Base-by-base conservation (phyloP, 2,888 invertebrate genomes). In the Aphelenchoides bicaudatus region DNA sequence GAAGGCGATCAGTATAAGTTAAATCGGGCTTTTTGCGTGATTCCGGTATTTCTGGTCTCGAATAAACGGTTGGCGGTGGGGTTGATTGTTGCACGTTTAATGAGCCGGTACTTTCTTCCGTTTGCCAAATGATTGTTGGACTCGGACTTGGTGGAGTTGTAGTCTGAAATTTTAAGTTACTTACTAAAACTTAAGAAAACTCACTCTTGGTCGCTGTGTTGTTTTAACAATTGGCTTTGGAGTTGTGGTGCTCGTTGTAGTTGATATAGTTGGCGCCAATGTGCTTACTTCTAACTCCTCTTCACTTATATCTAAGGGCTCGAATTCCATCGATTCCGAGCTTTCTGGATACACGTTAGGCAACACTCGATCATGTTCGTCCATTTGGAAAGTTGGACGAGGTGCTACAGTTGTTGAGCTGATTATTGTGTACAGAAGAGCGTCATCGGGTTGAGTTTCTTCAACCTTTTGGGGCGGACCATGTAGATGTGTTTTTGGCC, bases 241-340 rank as follows among this genome's bases (percentile, higher is more conserved):
- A 43, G 2, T 43, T n/a, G 43, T 43, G 43, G 56, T 55, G 23
- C 13, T 6, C 1, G 21, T n/a, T 25, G 56, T 56, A 19, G 56
- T 56, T 51, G 29, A 16, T 3, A 16, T 3, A 3, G 34, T 39
- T 29, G 10, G 48, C 2, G 54, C 21, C 13, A 25, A 21, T 3
- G 3, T 31, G 8, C 54, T 28, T n/a, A n/a, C n/a, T n/a, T n/a
- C n/a, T n/a, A n/a, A n/a, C n/a, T n/a, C n/a, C n/a, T n/a, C n/a
- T n/a, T n/a, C n/a, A n/a, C n/a, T n/a, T n/a, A n/a, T n/a, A n/a
- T n/a, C n/a, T n/a, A n/a, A n/a, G n/a, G n/a, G n/a, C n/a, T n/a
- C n/a, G n/a, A n/a, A n/a, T n/a, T n/a, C n/a, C n/a, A n/a, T n/a
- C n/a, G n/a, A n/a, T n/a, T n/a, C n/a, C n/a, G n/a, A n/a, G n/a